Evolutionary conservation across 1,140 invertebrate genomes (phyloP).

Genomic region (Myzus persicae): DNA sequence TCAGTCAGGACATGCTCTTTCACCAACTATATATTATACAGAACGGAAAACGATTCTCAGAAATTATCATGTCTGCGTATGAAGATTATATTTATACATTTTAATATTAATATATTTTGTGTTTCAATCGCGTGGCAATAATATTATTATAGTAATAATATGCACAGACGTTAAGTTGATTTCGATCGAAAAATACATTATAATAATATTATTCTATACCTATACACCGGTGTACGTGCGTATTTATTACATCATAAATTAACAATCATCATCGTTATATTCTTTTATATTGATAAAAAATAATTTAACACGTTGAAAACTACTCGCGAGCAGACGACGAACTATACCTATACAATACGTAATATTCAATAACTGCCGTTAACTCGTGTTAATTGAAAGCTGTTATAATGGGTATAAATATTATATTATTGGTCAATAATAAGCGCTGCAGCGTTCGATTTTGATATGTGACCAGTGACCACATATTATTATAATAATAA

Average conservation of each 20-base stretch:
- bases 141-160: background rate
- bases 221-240: background rate
- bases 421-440: background rate
- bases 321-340: background rate
- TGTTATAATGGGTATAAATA: background rate
- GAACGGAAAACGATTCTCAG: background rate
- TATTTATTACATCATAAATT: background rate
- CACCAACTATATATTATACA: too few relatives aligned
- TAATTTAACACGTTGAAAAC: conserved; percentile 9
- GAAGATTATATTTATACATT: background rate
- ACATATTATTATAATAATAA: background rate
- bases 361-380: background rate
- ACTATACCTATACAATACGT: background rate
- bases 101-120: background rate
- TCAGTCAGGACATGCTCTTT: too few relatives aligned
- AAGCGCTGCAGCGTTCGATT: background rate
- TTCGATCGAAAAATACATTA: background rate
- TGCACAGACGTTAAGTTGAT: background rate
- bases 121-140: background rate
- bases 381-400: background rate
- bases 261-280: background rate
- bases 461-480: background rate
- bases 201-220: background rate
- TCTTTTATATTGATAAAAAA: background rate
- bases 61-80: background rate